Conservation (phyloP, 37 sponge, comb jelly and placozoan species). For the Spongilla lacustris region DNA sequence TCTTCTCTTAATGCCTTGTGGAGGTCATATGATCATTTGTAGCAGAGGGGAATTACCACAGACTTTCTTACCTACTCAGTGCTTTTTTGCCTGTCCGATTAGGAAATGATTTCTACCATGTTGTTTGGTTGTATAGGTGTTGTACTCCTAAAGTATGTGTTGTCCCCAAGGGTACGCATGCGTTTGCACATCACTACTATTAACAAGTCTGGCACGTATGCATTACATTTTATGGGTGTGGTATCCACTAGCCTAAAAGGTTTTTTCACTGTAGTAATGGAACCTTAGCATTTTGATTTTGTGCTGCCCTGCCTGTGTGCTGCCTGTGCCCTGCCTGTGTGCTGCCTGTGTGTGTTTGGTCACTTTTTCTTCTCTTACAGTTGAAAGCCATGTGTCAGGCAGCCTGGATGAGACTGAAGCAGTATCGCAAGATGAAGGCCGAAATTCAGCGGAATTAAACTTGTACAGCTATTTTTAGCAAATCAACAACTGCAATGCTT, state of each 20-base stretch:
- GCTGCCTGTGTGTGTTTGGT: too few relatives aligned
- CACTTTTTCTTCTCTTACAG: conserved; percentile 3
- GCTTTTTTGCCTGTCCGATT: too few relatives aligned
- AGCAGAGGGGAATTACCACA: not conserved
- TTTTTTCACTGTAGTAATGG: too few relatives aligned
- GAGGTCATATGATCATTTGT: not conserved
- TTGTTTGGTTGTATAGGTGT: too few relatives aligned
- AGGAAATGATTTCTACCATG: too few relatives aligned
- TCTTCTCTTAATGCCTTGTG: too few relatives aligned
- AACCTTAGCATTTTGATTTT: too few relatives aligned
- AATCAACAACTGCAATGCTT: not conserved
- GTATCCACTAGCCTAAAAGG: too few relatives aligned
- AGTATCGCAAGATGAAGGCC: conserved; percentile 1
- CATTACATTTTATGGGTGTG: not conserved
- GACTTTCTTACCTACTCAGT: too few relatives aligned
- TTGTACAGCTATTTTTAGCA: not conserved
- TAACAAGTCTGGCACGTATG: not conserved
- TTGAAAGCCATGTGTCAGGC: conserved; percentile 47
- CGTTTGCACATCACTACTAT: not conserved
- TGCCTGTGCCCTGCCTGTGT: too few relatives aligned
- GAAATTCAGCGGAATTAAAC: not conserved
- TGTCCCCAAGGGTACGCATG: not conserved
- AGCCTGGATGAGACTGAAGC: conserved; percentile 31
- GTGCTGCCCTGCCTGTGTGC: too few relatives aligned
- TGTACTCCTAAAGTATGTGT: too few relatives aligned